A percentile compares a stretch with the other conserved stretches of the same genome.
These are phyloP conservation scores for Ennomos quercinarius DNA, from an alignment of 2,888 invertebrate species.

Conservation along the genomic window DNA sequence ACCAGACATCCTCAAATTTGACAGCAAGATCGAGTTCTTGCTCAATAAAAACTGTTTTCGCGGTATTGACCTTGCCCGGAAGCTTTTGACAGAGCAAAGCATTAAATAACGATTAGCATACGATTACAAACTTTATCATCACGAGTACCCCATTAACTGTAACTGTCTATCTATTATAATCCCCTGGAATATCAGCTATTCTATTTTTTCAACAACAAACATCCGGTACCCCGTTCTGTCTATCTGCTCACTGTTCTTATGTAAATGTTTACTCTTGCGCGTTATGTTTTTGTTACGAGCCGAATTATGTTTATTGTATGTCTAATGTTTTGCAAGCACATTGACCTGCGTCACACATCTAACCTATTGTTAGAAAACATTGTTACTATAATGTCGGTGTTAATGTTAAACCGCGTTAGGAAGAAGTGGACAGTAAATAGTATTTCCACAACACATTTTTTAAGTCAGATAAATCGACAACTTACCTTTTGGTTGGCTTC, in stretches of 20 bases:
- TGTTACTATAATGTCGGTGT: too few relatives aligned
- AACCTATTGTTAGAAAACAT: slow-evolving; percentile 13
- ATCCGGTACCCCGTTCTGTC: slow-evolving; percentile 53
- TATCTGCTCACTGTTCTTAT: slow-evolving; percentile 58
- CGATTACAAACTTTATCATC: slow-evolving; percentile 1
- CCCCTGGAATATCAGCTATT: slow-evolving; percentile 30
- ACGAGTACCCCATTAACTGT: slow-evolving; percentile 19
- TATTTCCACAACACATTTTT: too few relatives aligned
- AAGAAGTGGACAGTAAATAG: too few relatives aligned
- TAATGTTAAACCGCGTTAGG: too few relatives aligned
- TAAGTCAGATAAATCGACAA: too few relatives aligned
- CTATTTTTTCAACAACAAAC: slow-evolving; percentile 55
- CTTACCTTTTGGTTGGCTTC: too few relatives aligned
- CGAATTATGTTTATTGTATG: slow-evolving; percentile 24
- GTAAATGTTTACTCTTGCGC: slow-evolving; percentile 57
- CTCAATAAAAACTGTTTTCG: slow-evolving; percentile 3
- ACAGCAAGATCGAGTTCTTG: slow-evolving; percentile 1
- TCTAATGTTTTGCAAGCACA: slow-evolving; percentile 24
- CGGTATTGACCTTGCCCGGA: slow-evolving; percentile 9
- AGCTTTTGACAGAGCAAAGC: slow-evolving; percentile 6
- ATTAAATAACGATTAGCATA: slow-evolving; percentile 6
- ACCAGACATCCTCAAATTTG: slow-evolving; percentile 17
- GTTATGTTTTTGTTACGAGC: slow-evolving; percentile 43
- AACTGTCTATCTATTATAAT: slow-evolving; percentile 12
- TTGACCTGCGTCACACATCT: slow-evolving; percentile 16